These are phyloP conservation scores for Saxidomus purpurata DNA, from an alignment of 1,140 invertebrate genomes.

Conservation along the genomic window DNA sequence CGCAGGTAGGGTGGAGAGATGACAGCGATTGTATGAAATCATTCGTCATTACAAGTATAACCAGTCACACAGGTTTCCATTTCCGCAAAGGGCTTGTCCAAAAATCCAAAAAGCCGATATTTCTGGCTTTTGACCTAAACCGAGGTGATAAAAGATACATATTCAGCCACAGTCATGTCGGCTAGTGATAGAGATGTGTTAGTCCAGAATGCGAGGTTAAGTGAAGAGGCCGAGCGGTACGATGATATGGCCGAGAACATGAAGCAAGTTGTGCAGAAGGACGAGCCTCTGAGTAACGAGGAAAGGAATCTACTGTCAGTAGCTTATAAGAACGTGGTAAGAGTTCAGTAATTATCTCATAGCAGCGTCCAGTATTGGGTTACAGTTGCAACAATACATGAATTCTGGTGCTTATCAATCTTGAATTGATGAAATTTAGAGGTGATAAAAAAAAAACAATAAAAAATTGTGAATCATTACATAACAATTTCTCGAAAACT, in stretches of 20 bases:
- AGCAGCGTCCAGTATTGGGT: too few relatives aligned
- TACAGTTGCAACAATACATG: too few relatives aligned
- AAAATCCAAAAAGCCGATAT: constrained; percentile 2
- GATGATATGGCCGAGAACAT: constrained; percentile 82
- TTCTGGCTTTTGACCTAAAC: background rate
- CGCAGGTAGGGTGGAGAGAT: too few relatives aligned
- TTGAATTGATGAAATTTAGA: too few relatives aligned
- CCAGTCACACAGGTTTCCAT: constrained; percentile 17
- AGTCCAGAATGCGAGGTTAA: constrained; percentile 75
- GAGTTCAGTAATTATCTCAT: background rate
- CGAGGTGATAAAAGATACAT: background rate
- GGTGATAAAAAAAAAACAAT: too few relatives aligned
- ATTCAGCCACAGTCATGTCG: background rate
- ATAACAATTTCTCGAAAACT: too few relatives aligned
- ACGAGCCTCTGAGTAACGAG: constrained; percentile 76
- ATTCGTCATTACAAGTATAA: background rate
- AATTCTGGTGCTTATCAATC: too few relatives aligned
- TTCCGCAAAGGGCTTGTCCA: background rate
- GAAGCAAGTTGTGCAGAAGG: constrained; percentile 74
- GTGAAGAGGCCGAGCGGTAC: constrained; percentile 81
- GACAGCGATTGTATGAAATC: too few relatives aligned
- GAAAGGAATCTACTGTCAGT: constrained; percentile 99
- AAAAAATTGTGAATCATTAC: too few relatives aligned
- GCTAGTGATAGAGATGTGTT: constrained; percentile 20
- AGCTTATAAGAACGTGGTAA: constrained; percentile 99